Evolutionary conservation across 2,888 invertebrate species (phyloP).

Genomic region (Tricholauxania praeusta): DNA sequence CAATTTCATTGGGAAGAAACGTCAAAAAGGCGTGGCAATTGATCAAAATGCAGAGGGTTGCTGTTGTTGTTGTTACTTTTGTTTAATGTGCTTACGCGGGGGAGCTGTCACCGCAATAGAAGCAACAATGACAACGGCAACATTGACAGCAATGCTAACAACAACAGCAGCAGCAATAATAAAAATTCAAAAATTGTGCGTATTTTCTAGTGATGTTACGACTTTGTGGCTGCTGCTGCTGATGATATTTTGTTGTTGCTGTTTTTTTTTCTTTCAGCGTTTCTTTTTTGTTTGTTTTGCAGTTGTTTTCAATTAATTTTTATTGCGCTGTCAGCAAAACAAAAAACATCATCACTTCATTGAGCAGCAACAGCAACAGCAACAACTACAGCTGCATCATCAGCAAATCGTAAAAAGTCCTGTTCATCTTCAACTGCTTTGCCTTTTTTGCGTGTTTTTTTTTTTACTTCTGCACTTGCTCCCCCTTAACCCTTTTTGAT

Average conservation of each 20-base stretch:
- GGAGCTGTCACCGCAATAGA: constrained; percentile 40
- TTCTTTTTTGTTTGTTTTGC: constrained; percentile 34
- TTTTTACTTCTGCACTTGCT: constrained; percentile 4
- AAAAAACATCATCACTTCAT: constrained; percentile 43
- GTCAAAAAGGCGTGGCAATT: constrained; percentile 62
- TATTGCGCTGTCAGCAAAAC: constrained; percentile 59
- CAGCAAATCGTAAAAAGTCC: not conserved
- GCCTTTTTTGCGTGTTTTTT: not conserved
- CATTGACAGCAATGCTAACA: not conserved
- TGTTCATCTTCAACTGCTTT: not conserved
- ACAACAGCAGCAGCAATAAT: constrained; percentile 10
- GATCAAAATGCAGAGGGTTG: constrained; percentile 32
- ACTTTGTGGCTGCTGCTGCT: constrained; percentile 30
- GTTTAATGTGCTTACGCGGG: constrained; percentile 33
- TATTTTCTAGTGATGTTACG: not conserved
- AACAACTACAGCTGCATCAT: not conserved
- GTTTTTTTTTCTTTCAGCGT: constrained; percentile 39
- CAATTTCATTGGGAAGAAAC: constrained; percentile 57
- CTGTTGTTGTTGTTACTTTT: not conserved
- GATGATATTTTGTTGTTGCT: constrained; percentile 39
- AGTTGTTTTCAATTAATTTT: constrained; percentile 57
- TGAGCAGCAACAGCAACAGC: not conserved
- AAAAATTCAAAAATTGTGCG: constrained; percentile 12
- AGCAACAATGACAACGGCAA: constrained; percentile 24
- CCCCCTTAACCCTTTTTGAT: not conserved